Base-by-base conservation (phyloP, 2,888 invertebrate genomes). In the Andricus quercusramuli region DNA sequence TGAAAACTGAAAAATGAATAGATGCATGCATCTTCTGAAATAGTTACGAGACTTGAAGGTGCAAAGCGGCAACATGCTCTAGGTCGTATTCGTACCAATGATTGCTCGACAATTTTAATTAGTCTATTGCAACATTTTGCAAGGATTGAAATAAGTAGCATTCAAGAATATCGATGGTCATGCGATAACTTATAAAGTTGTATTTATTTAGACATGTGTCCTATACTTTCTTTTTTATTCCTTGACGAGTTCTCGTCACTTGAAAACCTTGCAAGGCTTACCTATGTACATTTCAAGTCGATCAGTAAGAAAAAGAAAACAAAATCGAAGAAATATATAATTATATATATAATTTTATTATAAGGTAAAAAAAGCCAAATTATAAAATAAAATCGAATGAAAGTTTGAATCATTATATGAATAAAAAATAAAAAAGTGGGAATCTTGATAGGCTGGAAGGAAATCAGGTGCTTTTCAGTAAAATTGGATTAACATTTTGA, bases 61-160 rank as follows among this genome's bases (percentile, higher is more conserved):
- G 74, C n/a, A 74, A 56, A 56, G n/a, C 56, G 56, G 56, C 32
- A 20, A 32, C 56, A 74, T 56, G 47, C 44, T 47, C 70, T 47
- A 70, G 70, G 20, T 47, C 29, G 47, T 47, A 17, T 15, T 47
- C 17, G 29, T 74, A 74, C 32, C 47, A 74, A n/a, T 11, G n/a
- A 13, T 74, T 56, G 74, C 56, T 74, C 37, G 56, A 74, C 56
- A 56, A 51, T 51, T 51, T 51, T 74, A 74, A 74, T 74, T 56
- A 56, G 32, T 56, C 20, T 25, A 74, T 74, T 56, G 56, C 56
- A 32, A 74, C 32, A 56, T 74, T 74, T 25, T n/a, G 17, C 74
- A 74, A 56, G 74, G 74, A 25, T 37, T 56, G 22, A 74, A 56
- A 56, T 74, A 29, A 29, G 62, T 20, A 25, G 70, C 25, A 32